These are phyloP conservation scores for Spodoptera exigua DNA, from an alignment of 2,888 invertebrate species.

Conservation along the genomic window DNA sequence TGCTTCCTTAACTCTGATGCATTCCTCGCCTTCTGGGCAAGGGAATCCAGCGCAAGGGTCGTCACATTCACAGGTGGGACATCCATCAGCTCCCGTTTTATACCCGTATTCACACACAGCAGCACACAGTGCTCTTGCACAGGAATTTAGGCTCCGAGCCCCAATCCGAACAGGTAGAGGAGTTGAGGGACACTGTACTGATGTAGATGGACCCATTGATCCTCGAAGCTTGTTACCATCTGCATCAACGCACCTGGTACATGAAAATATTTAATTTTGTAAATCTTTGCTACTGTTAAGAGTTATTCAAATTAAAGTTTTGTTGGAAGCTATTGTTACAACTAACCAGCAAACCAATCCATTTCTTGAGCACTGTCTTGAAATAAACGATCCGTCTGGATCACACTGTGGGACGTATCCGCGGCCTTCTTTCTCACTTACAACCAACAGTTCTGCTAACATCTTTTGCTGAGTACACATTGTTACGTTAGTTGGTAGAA, in stretches of 20 bases:
- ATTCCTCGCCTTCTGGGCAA: slow-evolving; percentile 92
- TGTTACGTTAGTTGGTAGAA: slow-evolving; percentile 93
- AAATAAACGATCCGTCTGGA: slow-evolving; percentile 91
- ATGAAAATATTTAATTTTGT: background rate
- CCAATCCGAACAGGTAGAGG: slow-evolving; percentile 77
- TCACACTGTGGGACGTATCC: slow-evolving; percentile 96
- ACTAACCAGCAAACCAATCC: slow-evolving; percentile 94
- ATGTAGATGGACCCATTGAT: slow-evolving; percentile 93
- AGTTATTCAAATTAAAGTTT: background rate
- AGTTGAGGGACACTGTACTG: slow-evolving; percentile 90
- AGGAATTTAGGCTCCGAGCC: slow-evolving; percentile 88
- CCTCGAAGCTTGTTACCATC: slow-evolving; percentile 93
- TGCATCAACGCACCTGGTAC: slow-evolving; percentile 92
- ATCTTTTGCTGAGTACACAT: slow-evolving; percentile 94
- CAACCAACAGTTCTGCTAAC: slow-evolving; percentile 93
- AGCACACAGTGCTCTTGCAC: slow-evolving; percentile 93
- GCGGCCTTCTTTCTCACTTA: slow-evolving; percentile 94
- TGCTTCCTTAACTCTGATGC: slow-evolving; percentile 92
- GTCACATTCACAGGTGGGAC: slow-evolving; percentile 95
- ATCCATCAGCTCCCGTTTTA: slow-evolving; percentile 91
- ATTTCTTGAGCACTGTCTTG: slow-evolving; percentile 95
- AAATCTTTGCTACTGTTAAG: background rate
- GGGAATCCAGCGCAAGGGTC: slow-evolving; percentile 95
- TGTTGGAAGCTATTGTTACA: background rate
- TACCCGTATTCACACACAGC: slow-evolving; percentile 96